Base-by-base conservation (phyloP, 2,113 vertebrate species). In the Eonycteris spelaea region DNA sequence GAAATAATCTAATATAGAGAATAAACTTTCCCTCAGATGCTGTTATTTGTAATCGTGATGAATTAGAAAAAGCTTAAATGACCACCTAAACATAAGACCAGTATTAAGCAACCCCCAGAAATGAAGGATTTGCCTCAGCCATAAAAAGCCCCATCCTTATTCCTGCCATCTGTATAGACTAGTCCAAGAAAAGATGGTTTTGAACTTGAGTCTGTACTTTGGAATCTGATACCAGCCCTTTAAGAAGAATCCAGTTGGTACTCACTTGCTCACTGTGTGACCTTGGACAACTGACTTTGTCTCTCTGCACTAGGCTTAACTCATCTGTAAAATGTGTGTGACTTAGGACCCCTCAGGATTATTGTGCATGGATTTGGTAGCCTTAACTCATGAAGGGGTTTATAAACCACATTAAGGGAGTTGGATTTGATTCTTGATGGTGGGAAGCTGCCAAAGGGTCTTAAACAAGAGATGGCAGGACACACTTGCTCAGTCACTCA, bases 1-100 rank as follows among this genome's bases (percentile, higher is more conserved):
- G 91, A 95, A 82, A 84, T 95, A 93, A 84, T 88, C 53, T 13
- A 88, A 28, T 89, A 87, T 79, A 51, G 65, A 93, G n/a, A 88
- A 82, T 77, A 93, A 88, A 53, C 40, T 91, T 96, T 80, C 53
- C 71, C 16, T 55, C 14, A 38, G 57, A 84, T 90, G 68, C 21
- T 95, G 10, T 86, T 84, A 73, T 78, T 91, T 91, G 65, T 89
- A 82, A 68, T 87, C 51, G 26, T 86, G 82, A 96, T 73, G 86
- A 91, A 65, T 59, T 91, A 61, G 83, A 83, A 71, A 73, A 91
- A 86, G 16, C 67, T n/a, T 61, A 91, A 96, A 51, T 93, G 78
- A n/a, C 51, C 57, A 93, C 43, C 40, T 77, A 55, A 55, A 67
- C 59, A 84, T 90, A 30, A 30, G 70, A 48, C 35, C 33, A 70